These are phyloP conservation scores for human (Homo sapiens) DNA, from an alignment of 2,113 vertebrate genomes.

Conservation along the genomic window GRCh38 chr7:48117001-48117500, in stretches of 20 bases:
- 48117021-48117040: not conserved
- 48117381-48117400: not conserved
- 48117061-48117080: not conserved
- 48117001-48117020: not conserved
- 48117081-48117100: not conserved
- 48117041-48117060: not conserved
- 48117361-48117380: not conserved
- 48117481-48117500: slow-evolving; percentile 2
- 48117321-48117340: not conserved
- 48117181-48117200: not conserved
- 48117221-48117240: not conserved
- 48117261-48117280: not conserved
- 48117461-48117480: not conserved
- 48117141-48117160: not conserved
- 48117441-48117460: not conserved
- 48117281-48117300: not conserved
- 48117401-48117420: not conserved
- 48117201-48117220: not conserved
- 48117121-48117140: not conserved
- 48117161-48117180: not conserved
- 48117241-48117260: too few relatives aligned
- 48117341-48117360: not conserved
- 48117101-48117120: not conserved
- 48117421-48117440: not conserved
- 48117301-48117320: not conserved